Conservation (phyloP, 2,113 vertebrate species). For the Brevimyrus niger region DNA sequence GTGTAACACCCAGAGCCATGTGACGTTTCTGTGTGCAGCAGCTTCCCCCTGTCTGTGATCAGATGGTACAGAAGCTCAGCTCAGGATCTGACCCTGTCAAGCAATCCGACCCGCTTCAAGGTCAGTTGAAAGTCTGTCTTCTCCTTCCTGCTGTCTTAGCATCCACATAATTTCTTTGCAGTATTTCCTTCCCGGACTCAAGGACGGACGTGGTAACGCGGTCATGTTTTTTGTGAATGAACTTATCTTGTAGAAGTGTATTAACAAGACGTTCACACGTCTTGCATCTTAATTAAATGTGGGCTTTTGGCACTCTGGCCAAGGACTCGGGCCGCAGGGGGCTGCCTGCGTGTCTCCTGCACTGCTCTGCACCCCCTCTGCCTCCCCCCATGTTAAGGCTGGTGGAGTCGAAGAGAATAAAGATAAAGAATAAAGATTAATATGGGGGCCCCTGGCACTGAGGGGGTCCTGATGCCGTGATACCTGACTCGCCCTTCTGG, state of each 20-base stretch:
- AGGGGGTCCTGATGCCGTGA: not conserved
- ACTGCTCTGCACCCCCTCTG: not conserved
- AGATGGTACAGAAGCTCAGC: slow-evolving; percentile 49
- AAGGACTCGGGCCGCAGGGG: not conserved
- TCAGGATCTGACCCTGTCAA: slow-evolving; percentile 46
- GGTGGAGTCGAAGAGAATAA: not conserved
- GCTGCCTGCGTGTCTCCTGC: not conserved
- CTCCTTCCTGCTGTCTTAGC: not conserved
- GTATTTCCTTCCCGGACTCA: not conserved
- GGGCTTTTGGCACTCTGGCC: not conserved
- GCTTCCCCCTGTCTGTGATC: slow-evolving; percentile 61
- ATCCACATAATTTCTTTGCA: not conserved
- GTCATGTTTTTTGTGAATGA: not conserved
- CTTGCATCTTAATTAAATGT: not conserved
- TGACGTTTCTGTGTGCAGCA: slow-evolving; percentile 51
- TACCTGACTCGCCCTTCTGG: slow-evolving; percentile 19
- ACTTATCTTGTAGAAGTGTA: not conserved
- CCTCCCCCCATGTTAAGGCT: not conserved
- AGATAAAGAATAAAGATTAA: too few relatives aligned
- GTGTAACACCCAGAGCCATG: not conserved
- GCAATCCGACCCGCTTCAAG: slow-evolving; percentile 53
- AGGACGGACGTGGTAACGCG: not conserved
- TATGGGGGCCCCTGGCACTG: not conserved
- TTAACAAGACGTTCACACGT: not conserved
- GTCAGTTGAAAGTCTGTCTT: slow-evolving; percentile 47